Conservation (phyloP, 2,888 invertebrate genomes). For the Euplexia lucipara region DNA sequence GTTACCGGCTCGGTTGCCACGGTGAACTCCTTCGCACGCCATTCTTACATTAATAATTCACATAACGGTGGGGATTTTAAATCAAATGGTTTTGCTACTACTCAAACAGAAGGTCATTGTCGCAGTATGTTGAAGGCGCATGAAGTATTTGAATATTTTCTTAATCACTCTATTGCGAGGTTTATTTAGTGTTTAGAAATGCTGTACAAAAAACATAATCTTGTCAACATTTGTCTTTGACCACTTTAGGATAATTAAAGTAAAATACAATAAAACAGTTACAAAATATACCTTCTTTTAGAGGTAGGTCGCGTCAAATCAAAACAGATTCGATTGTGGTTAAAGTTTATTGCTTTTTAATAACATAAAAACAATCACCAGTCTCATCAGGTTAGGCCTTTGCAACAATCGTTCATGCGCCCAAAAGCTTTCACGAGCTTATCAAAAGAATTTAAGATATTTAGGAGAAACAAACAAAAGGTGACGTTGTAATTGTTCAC, state of each 20-base stretch:
- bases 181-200: too few relatives aligned
- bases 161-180: too few relatives aligned
- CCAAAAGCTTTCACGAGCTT: constrained; percentile 22
- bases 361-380: neutral
- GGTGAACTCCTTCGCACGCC: constrained; percentile 65
- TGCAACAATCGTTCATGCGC: constrained; percentile 2
- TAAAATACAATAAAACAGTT: neutral
- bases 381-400: constrained; percentile 16
- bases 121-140: constrained; percentile 29
- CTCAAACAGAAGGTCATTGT: constrained; percentile 53
- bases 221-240: too few relatives aligned
- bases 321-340: constrained; percentile 4
- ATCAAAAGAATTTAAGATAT: constrained; percentile 15
- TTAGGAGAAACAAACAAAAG: constrained; percentile 13
- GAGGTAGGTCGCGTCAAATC: neutral
- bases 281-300: neutral
- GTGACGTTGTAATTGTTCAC: neutral
- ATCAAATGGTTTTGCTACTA: constrained; percentile 42
- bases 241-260: neutral
- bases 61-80: constrained; percentile 58
- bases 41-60: constrained; percentile 59
- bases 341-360: constrained; percentile 17
- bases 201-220: neutral
- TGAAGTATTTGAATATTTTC: constrained; percentile 15
- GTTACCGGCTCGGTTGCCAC: constrained; percentile 68